These are phyloP conservation scores for Setophaga petechia DNA, from an alignment of 2,113 vertebrate species.

Conservation along the genomic window DNA sequence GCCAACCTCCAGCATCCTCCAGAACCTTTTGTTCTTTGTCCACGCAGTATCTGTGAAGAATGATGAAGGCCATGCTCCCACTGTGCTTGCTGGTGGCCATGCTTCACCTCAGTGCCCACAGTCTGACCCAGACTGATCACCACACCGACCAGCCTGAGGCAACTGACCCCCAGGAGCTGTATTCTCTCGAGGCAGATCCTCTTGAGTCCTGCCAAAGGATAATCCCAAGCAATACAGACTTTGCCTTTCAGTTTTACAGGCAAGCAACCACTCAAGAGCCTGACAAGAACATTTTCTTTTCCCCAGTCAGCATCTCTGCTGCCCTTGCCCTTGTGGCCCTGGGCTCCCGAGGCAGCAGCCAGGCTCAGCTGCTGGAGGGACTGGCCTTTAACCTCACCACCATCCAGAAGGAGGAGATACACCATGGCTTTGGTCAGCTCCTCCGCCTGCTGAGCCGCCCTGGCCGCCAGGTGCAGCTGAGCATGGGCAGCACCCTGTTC, in stretches of 20 bases:
- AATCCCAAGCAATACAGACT: conserved; percentile 70
- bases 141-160: not conserved
- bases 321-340: conserved; percentile 79
- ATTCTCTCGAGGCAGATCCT: not conserved
- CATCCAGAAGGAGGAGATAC: conserved; percentile 54
- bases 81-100: not conserved
- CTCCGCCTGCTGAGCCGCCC: conserved; percentile 68
- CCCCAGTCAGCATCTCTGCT: conserved; percentile 77
- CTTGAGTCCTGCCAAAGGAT: conserved; percentile 21
- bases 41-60: not conserved
- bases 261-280: conserved; percentile 25
- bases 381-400: conserved; percentile 76
- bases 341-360: conserved; percentile 66
- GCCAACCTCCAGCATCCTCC: not conserved
- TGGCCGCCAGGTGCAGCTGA: conserved; percentile 69
- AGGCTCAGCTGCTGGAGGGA: conserved; percentile 71
- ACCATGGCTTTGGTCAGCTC: conserved; percentile 74
- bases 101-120: not conserved
- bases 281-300: conserved; percentile 80
- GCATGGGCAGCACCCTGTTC: conserved; percentile 75
- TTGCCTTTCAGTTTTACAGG: conserved; percentile 80
- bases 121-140: not conserved
- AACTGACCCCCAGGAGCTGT: not conserved
- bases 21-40: not conserved
- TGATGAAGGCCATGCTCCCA: not conserved